Evolutionary conservation across 2,888 invertebrate genomes (phyloP), one percentile per base, ranked within the genome.

Genomic region (Rhingia rostrata): DNA sequence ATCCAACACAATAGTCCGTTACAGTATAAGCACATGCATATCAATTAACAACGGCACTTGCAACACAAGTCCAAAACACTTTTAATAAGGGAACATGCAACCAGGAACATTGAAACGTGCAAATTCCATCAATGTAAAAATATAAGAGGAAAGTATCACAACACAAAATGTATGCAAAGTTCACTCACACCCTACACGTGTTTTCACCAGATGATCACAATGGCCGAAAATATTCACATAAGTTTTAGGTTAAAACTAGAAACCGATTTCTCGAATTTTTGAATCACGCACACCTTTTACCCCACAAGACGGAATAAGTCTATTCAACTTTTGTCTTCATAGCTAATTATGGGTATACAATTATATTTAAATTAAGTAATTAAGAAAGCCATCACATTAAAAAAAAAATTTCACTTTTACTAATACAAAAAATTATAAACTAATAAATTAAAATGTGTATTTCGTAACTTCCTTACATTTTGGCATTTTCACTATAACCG

Each of bases 381-480:
- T 9, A 7, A 51, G 53, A 51, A 53, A 53, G 51, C 32, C 12
- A 22, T 47, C 9, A 10, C 14, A 33, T 61, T 14, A 41, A 30
- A 12, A 32, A 14, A 7, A 12, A 43, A 37, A 56, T 69, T 69
- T 69, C 69, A 69, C 70, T 70, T 60, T 49, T 32, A 49, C 37
- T 45, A 58, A 39, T 43, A 32, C 9, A 53, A 39, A 53, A 22
- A 4, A 61, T 7, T 14, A 33, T n/a, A n/a, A 39, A 64, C 12
- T 37, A 64, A 1, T 67, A 33, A 41, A 41, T 47, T 6, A 49
- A 49, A 64, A 64, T n/a, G 32, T 33, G 22, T 35, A 6, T 35
- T 12, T 6, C 37, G 39, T 32, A 63, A 49, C 14, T 67, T 33
- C 53, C 82, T 82, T 82, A 82, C 78, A 63, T 64, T 82, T 70